Percentiles rank a stretch among this genome's conserved stretches.
These are phyloP conservation scores for Paedocypris sp. DNA, from an alignment of 2,113 vertebrate species.

Conservation along the genomic window DNA sequence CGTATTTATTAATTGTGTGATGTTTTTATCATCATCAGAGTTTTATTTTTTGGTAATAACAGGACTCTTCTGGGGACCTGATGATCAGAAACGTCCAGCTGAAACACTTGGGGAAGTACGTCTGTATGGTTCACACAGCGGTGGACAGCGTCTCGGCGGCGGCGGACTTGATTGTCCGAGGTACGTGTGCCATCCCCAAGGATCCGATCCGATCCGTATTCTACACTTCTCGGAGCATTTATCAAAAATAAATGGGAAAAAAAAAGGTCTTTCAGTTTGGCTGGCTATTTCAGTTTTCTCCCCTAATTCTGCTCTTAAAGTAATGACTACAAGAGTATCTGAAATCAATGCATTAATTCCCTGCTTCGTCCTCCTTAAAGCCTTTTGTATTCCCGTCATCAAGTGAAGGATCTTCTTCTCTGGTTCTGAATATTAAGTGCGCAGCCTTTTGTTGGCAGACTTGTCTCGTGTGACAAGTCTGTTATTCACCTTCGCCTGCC, in stretches of 20 bases:
- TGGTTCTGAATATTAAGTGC: slow-evolving; percentile 38
- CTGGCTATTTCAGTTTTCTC: slow-evolving; percentile 21
- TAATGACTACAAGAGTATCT: slow-evolving; percentile 32
- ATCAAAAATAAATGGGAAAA: slow-evolving; percentile 33
- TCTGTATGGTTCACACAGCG: slow-evolving; percentile 72
- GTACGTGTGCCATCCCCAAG: slow-evolving; percentile 46
- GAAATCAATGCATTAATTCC: slow-evolving; percentile 37
- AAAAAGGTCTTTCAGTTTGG: slow-evolving; percentile 1
- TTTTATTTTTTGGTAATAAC: too few relatives aligned
- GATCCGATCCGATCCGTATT: slow-evolving; percentile 14
- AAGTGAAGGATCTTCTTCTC: slow-evolving; percentile 28
- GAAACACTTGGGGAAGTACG: slow-evolving; percentile 76
- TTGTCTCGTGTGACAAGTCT: slow-evolving; percentile 1
- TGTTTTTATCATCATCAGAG: too few relatives aligned
- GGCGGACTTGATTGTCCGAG: slow-evolving; percentile 75
- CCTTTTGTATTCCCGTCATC: slow-evolving; percentile 36
- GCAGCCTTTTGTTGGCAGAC: slow-evolving; percentile 12
- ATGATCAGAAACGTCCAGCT: slow-evolving; percentile 85
- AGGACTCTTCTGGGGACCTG: slow-evolving; percentile 79
- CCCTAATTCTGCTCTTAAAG: slow-evolving; percentile 2
- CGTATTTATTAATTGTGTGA: too few relatives aligned
- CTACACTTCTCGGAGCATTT: slow-evolving; percentile 3
- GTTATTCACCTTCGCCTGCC: slow-evolving; percentile 24
- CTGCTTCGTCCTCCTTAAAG: slow-evolving; percentile 21
- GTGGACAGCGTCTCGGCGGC: slow-evolving; percentile 74